Percentiles rank a stretch among this genome's conserved stretches.
These are phyloP conservation scores for Aphrophora alni DNA, from an alignment of 2,888 invertebrate genomes.

Conservation along the genomic window DNA sequence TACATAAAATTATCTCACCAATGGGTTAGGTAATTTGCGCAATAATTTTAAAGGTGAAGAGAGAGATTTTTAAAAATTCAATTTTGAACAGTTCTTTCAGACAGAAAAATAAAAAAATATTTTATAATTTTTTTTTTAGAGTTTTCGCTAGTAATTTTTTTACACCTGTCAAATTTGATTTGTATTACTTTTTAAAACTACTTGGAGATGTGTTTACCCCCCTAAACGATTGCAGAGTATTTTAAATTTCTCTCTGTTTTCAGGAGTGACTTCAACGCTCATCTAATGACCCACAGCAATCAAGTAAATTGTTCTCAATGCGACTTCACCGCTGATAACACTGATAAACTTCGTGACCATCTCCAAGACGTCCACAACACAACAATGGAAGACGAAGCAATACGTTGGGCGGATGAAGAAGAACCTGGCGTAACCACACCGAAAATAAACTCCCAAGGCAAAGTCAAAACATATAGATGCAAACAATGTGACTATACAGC, in stretches of 20 bases:
- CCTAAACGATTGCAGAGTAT: not conserved
- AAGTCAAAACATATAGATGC: constrained; percentile 60
- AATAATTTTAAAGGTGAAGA: too few species aligned
- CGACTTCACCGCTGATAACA: constrained; percentile 62
- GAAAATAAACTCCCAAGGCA: constrained; percentile 78
- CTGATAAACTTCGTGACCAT: constrained; percentile 60
- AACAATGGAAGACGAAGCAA: constrained; percentile 52
- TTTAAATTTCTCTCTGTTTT: constrained; percentile 28
- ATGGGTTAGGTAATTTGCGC: too few species aligned
- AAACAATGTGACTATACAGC: constrained; percentile 62
- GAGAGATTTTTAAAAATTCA: too few species aligned
- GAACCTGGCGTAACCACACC: constrained; percentile 68
- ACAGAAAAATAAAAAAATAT: too few species aligned
- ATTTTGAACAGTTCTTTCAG: too few species aligned
- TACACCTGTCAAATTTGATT: too few species aligned
- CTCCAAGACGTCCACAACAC: constrained; percentile 60
- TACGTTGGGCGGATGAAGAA: constrained; percentile 56
- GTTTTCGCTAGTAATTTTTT: too few species aligned
- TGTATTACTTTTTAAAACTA: too few species aligned
- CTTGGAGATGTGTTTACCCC: too few species aligned
- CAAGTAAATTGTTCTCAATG: constrained; percentile 63
- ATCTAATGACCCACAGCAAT: constrained; percentile 63
- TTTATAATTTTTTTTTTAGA: too few species aligned
- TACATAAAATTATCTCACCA: too few species aligned
- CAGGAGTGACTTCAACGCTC: constrained; percentile 60